These are phyloP conservation scores for Tachuris rubrigastra DNA, from an alignment of 2,113 vertebrate genomes.

Conservation along the genomic window DNA sequence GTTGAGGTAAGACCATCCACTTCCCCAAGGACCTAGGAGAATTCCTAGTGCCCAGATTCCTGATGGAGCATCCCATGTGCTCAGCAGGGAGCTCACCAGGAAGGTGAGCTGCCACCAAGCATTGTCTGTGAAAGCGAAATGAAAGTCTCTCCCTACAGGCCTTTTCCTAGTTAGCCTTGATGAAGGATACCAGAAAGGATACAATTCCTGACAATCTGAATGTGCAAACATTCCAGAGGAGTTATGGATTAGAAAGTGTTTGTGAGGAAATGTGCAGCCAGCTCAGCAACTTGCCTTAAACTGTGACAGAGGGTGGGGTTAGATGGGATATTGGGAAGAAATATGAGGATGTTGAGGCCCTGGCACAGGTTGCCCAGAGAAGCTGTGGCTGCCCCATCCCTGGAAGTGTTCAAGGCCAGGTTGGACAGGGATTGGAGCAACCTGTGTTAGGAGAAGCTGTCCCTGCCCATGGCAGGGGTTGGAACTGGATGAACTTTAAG, in stretches of 20 bases:
- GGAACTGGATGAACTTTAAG: not conserved
- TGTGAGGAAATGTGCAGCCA: not conserved
- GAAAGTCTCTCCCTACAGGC: not conserved
- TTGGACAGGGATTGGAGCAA: accelerated
- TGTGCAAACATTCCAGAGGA: not conserved
- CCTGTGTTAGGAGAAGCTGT: accelerated
- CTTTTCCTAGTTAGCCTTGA: not conserved
- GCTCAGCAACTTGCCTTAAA: not conserved
- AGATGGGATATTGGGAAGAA: not conserved
- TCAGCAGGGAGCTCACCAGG: not conserved
- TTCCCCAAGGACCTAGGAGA: not conserved
- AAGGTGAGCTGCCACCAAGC: not conserved
- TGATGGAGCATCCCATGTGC: not conserved
- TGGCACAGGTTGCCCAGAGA: not conserved
- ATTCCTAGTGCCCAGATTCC: not conserved
- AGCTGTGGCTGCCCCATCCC: not conserved
- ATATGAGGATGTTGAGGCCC: accelerated
- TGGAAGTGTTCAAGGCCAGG: not conserved
- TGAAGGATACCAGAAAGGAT: not conserved
- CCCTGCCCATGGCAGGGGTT: not conserved
- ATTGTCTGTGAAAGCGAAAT: not conserved
- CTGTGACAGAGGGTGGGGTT: not conserved
- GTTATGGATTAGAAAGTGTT: not conserved
- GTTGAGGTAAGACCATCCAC: not conserved
- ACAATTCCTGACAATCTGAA: not conserved